Conservation (phyloP, 2,797 vertebrate species). For the Typhlichthys subterraneus region DNA sequence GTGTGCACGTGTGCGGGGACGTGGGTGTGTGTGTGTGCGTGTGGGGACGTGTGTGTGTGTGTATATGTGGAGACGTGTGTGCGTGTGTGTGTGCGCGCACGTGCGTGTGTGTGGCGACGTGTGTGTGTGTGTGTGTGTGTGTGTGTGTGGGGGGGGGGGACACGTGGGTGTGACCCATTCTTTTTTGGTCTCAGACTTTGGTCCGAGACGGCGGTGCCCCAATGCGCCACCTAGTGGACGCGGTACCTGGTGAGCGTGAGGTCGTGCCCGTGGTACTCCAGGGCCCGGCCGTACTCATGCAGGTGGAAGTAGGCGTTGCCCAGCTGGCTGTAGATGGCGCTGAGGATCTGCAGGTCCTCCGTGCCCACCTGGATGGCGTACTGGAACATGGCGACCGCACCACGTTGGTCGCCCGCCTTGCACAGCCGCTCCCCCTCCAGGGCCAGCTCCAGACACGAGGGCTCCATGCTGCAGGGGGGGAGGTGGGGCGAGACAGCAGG, state of each 20-base stretch:
- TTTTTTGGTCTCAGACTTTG: too few species aligned
- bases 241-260: constrained; percentile 82
- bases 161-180: too few species aligned
- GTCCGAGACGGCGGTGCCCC: too few species aligned
- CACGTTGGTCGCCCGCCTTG: constrained; percentile 87
- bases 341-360: constrained; percentile 95
- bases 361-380: constrained; percentile 96
- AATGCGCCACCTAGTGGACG: not conserved
- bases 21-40: too few species aligned
- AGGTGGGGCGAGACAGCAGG: not conserved
- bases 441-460: constrained; percentile 94
- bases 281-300: constrained; percentile 90
- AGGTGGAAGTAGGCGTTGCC: constrained; percentile 97
- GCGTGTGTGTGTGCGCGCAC: too few species aligned
- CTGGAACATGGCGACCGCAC: constrained; percentile 92
- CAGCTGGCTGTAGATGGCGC: constrained; percentile 97
- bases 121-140: too few species aligned
- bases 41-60: too few species aligned
- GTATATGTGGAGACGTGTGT: too few species aligned
- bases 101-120: too few species aligned
- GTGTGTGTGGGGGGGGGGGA: too few species aligned
- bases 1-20: too few species aligned
- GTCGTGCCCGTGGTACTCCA: constrained; percentile 95
- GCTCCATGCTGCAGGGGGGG: constrained; percentile 87
- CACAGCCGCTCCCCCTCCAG: constrained; percentile 94